Conservation (phyloP, 2,888 invertebrate species). For the Macroteleia sp. region DNA sequence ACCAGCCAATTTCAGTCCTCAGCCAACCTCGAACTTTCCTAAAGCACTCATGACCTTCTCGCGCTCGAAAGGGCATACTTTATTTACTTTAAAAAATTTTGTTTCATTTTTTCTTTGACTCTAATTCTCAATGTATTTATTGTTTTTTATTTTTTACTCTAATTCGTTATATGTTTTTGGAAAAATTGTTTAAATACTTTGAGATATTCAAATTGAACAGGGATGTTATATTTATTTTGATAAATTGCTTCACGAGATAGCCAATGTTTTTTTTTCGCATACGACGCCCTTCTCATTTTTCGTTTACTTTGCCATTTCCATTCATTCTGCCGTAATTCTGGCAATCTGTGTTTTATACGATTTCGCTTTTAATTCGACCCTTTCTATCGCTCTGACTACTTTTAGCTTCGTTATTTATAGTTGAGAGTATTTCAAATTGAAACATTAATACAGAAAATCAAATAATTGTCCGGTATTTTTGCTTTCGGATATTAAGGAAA, state of each 20-base stretch:
- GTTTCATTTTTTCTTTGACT: not conserved
- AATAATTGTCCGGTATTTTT: slow-evolving; percentile 44
- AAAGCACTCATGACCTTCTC: slow-evolving; percentile 79
- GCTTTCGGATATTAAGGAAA: slow-evolving; percentile 60
- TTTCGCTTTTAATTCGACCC: slow-evolving; percentile 39
- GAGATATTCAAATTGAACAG: slow-evolving; percentile 7
- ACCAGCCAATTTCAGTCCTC: slow-evolving; percentile 84
- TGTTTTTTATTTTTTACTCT: not conserved
- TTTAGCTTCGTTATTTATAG: slow-evolving; percentile 25
- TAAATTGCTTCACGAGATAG: slow-evolving; percentile 28
- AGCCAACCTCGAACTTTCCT: slow-evolving; percentile 81
- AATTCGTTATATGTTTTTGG: not conserved
- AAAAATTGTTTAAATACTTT: slow-evolving; percentile 9
- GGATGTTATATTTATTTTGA: slow-evolving; percentile 23
- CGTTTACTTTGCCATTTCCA: slow-evolving; percentile 36
- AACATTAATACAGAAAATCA: slow-evolving; percentile 16
- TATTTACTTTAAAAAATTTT: slow-evolving; percentile 34
- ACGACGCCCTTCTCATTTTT: slow-evolving; percentile 44
- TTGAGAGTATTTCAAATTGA: slow-evolving; percentile 9
- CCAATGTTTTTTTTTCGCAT: slow-evolving; percentile 43
- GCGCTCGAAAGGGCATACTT: slow-evolving; percentile 56
- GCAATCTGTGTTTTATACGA: slow-evolving; percentile 38
- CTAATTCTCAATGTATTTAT: slow-evolving; percentile 17
- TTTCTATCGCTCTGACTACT: slow-evolving; percentile 52
- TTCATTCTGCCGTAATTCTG: slow-evolving; percentile 50